Percentiles rank a stretch among this genome's conserved stretches.
phyloP scores from a whole-genome alignment of 2,888 invertebrate species.

The Augochlorella aurata region DNA sequence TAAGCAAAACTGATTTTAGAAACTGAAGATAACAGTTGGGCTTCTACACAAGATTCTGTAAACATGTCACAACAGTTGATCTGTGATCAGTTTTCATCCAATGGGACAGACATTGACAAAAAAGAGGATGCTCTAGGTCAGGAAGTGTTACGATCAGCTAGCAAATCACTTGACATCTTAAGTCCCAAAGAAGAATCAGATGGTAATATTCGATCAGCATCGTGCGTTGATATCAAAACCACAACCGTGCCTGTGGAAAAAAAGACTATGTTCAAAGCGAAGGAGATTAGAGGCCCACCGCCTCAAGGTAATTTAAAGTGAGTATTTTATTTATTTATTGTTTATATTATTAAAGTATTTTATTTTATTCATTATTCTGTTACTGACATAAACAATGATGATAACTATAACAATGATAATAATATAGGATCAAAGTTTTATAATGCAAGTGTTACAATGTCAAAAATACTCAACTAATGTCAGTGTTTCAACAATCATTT shows the following conservation, averaged over 20 bases:
- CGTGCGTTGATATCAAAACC: conserved; percentile 28
- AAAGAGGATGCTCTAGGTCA: conserved; percentile 18
- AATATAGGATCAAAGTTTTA: background rate
- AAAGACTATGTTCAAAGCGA: conserved; percentile 4
- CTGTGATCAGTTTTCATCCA: background rate
- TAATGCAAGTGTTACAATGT: no score
- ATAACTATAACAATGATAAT: background rate
- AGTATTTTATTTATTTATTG: conserved; percentile 33
- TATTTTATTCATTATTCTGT: background rate
- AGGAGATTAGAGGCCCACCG: background rate
- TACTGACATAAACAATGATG: background rate
- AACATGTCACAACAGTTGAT: conserved; percentile 1
- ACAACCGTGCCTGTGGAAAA: conserved; percentile 16
- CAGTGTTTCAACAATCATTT: no score
- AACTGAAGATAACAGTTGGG: conserved; percentile 20
- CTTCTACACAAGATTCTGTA: conserved; percentile 70
- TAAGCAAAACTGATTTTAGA: conserved; percentile 23
- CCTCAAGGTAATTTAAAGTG: conserved; percentile 60
- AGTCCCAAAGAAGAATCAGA: conserved; percentile 57
- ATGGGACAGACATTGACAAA: background rate
- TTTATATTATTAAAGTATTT: no score
- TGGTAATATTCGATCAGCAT: background rate
- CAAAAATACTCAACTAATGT: no score
- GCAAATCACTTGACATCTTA: conserved; percentile 44
- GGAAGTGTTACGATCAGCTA: conserved; percentile 33